phyloP scores from a whole-genome alignment of 1,140 invertebrate species.

The Cydia amplana region DNA sequence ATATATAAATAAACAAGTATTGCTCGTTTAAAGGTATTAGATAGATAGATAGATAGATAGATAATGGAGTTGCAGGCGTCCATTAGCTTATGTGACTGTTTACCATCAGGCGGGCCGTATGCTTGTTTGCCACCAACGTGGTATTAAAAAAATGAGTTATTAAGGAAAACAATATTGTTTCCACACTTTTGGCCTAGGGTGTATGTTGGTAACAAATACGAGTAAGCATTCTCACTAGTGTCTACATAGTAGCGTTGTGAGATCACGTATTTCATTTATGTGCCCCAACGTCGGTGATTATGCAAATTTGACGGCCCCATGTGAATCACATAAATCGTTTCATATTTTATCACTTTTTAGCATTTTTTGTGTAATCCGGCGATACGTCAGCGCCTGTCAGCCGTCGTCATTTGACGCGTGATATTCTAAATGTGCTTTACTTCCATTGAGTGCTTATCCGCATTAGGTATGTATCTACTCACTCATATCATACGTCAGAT shows the following conservation, averaged over 20 bases:
- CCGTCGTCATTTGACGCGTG: conserved; percentile 48
- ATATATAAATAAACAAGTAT: no score
- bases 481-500: neutral
- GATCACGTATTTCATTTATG: conserved; percentile 60
- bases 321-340: conserved; percentile 65
- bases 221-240: conserved; percentile 34
- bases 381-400: conserved; percentile 47
- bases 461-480: neutral
- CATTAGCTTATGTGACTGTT: no score
- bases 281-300: conserved; percentile 55
- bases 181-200: neutral
- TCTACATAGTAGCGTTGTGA: conserved; percentile 41
- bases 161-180: neutral
- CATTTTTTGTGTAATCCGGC: conserved; percentile 54
- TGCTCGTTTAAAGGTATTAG: no score
- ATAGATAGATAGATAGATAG: no score
- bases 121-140: no score
- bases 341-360: conserved; percentile 66
- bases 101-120: no score
- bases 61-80: no score
- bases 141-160: no score
- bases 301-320: conserved; percentile 55
- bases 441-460: neutral
- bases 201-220: conserved; percentile 5
- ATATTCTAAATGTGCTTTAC: conserved; percentile 41